A percentile compares a stretch with the other conserved stretches of the same genome.
phyloP scores from a whole-genome alignment of 2,888 invertebrate genomes.

The Agrotis clavis region DNA sequence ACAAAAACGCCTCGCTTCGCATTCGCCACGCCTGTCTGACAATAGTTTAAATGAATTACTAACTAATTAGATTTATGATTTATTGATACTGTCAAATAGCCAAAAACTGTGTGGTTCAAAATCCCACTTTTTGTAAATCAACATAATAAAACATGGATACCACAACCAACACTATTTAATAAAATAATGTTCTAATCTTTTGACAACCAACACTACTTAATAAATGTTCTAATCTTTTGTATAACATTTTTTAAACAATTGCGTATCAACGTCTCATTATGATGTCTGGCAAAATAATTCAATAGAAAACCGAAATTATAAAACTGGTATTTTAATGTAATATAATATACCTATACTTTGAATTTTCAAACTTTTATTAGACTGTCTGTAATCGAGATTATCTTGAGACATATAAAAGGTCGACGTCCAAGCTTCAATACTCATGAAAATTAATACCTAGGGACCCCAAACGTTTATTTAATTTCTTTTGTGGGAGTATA shows the following conservation, averaged over 20 bases:
- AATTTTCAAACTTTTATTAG: slow-evolving; percentile 1
- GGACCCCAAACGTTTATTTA: slow-evolving; percentile 22
- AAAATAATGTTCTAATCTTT: not conserved
- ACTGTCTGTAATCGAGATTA: slow-evolving; percentile 21
- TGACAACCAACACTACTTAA: not conserved
- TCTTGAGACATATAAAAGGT: slow-evolving; percentile 26
- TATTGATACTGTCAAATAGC: too few species aligned
- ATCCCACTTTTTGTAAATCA: not conserved
- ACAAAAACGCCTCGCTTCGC: too few species aligned
- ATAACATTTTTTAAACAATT: too few species aligned
- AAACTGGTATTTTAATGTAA: not conserved
- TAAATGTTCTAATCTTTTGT: not conserved
- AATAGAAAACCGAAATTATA: not conserved
- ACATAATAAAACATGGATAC: not conserved
- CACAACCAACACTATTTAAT: too few species aligned
- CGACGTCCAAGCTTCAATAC: slow-evolving; percentile 20
- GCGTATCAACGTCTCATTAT: not conserved
- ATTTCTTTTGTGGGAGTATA: slow-evolving; percentile 31
- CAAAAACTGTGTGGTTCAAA: not conserved
- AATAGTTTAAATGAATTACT: too few species aligned
- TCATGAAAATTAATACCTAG: slow-evolving; percentile 30
- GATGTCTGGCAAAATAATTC: not conserved
- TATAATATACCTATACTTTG: not conserved
- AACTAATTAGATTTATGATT: too few species aligned
- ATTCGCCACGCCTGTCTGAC: too few species aligned